Conservation (phyloP, 2,113 vertebrate species). For the Rhabdornis inornatus region DNA sequence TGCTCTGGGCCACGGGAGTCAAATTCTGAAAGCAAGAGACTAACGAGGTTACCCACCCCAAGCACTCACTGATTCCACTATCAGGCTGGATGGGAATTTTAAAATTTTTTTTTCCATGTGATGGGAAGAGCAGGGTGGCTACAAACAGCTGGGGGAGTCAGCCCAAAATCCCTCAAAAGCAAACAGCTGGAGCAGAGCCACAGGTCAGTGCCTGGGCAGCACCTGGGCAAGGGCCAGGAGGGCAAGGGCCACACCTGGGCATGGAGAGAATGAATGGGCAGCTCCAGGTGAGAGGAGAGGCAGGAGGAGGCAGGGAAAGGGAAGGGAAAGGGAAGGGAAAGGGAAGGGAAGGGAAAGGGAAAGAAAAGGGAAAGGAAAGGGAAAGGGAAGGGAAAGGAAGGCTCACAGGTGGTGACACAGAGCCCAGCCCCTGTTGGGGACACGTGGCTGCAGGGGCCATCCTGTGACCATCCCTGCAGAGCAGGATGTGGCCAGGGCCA, state of each 20-base stretch:
- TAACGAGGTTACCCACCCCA: neutral
- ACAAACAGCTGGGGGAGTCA: neutral
- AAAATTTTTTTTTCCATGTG: fast-evolving
- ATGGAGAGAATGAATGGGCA: neutral
- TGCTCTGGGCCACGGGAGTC: neutral
- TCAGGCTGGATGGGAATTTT: fast-evolving
- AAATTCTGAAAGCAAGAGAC: neutral
- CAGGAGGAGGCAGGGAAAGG: neutral
- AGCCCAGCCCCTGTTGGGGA: neutral
- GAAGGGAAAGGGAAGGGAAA: neutral
- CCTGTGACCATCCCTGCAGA: neutral
- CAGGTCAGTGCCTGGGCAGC: neutral
- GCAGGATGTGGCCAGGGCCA: neutral
- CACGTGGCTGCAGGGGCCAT: neutral
- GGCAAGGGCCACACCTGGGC: neutral
- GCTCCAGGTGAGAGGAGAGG: neutral
- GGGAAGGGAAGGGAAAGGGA: no score
- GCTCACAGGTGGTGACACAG: neutral
- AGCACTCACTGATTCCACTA: fast-evolving
- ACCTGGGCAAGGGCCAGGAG: neutral
- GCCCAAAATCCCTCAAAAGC: neutral
- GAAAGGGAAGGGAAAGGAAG: neutral
- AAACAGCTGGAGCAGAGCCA: neutral
- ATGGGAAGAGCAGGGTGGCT: neutral
- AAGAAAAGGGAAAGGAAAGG: neutral